These are phyloP conservation scores for Nineta flava DNA, from an alignment of 2,888 invertebrate species.

Conservation along the genomic window DNA sequence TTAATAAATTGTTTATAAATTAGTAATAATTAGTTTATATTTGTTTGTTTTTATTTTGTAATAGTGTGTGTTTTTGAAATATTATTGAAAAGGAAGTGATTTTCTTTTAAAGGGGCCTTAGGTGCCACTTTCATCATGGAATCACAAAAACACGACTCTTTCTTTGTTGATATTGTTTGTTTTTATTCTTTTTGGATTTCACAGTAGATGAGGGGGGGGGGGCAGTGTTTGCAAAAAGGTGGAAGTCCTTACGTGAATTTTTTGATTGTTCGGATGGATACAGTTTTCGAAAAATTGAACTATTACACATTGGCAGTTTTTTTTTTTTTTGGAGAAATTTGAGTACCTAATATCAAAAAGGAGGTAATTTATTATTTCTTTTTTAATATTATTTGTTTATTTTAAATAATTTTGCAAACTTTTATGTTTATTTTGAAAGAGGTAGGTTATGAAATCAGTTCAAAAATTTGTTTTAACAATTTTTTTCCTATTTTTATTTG, in stretches of 20 bases:
- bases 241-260: neutral
- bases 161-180: neutral
- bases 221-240: neutral
- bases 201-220: no score
- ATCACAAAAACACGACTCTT: neutral
- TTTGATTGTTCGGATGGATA: slow-evolving; percentile 5
- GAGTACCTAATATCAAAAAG: neutral
- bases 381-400: neutral
- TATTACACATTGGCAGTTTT: neutral
- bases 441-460: no score
- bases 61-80: neutral
- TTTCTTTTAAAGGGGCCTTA: neutral
- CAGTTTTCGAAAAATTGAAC: neutral
- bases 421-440: slow-evolving; percentile 1
- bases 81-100: neutral
- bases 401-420: neutral
- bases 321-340: neutral
- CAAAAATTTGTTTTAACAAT: no score
- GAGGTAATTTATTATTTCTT: neutral
- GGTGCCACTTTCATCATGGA: neutral
- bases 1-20: neutral
- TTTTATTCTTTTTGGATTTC: no score
- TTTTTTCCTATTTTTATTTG: no score
- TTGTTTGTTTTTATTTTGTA: neutral
- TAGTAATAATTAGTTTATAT: slow-evolving; percentile 36